Base-by-base conservation (phyloP, 2,113 vertebrate species). In the Colossoma macropomum region DNA sequence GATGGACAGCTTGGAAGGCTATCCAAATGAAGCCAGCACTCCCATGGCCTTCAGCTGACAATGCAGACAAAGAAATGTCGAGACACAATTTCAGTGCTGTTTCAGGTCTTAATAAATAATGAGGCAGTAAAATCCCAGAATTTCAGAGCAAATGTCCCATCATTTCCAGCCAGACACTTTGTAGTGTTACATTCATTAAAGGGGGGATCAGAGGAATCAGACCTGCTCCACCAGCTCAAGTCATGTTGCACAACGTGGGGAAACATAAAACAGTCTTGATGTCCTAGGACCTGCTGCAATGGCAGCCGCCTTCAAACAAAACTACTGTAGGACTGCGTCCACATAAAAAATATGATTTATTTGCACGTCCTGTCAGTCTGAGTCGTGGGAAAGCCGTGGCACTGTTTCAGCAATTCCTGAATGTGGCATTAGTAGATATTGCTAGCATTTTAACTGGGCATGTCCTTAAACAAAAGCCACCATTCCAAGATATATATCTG, bases 81-180 rank as follows among this genome's bases (percentile, higher is more conserved):
- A 68, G 50, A 60, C 27, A 60, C 30, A 48, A 80, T 62, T 71
- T 60, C 21, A 23, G 79, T 70, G 52, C 50, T 11, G 10, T 45
- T 19, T 60, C 54, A 50, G 59, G 70, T 81, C 17, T 81, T 38
- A 81, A 81, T 74, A 74, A 63, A 74, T 73, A 72, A 72, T 80
- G 15, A 80, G 66, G 16, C 17, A 19, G 54, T 7, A 72, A 59
- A 73, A 56, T 71, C 52, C 25, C 9, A 32, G 27, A 41, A 62
- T 72, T 72, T 30, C 32, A 10, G 10, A 38, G 25, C 59, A 62
- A 7, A 25, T 27, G 0, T 62, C 25, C 9, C 59, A 56, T 21
- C 21, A 8, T 50, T 52, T 21, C 38, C 41, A 63, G 70, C 32
- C 79, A 63, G 50, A 30, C 69, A 25, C 21, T 65, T 34, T 50